Base-by-base conservation (phyloP, 2,888 invertebrate species). In the Sympetrum striolatum region DNA sequence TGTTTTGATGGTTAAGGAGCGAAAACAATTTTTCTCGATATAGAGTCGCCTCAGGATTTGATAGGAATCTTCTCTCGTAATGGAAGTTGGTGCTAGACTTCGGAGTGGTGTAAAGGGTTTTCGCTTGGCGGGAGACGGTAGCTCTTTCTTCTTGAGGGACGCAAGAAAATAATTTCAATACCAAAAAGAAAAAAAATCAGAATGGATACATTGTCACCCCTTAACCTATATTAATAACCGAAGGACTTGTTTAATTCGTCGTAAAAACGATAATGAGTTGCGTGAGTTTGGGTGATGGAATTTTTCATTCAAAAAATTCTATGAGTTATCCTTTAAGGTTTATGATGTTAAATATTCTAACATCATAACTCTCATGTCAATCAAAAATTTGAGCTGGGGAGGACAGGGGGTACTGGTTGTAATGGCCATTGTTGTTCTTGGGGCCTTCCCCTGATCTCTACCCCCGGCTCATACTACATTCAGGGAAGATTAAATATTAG, bases 391-490 rank as follows among this genome's bases (percentile, higher is more conserved):
- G 91, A 90, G 91, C 90, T 91, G 91, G 91, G 81, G 91, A 73
- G 91, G 91, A 86, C 91, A 91, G 92, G 91, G 91, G 91, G 91
- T 91, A 80, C 90, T 94, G 94, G 94, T 94, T 94, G 94, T 94
- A 94, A 94, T 94, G 94, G 94, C 94, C 93, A 94, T 94, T 94
- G 94, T 94, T 92, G 92, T 91, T 92, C 81, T 91, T 91, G 93
- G 92, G 93, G 93, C 93, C 93, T 93, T 93, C 93, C 93, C 92
- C 92, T 92, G 92, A 91, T 91, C 91, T 91, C 73, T 22, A 79
- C 86, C 80, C 90, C 82, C 91, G 91, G 91, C 92, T 91, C 91
- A 91, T 64, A 91, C 81, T 90, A 91, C 90, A 91, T 92, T 92
- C 92, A 92, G 92, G 92, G 92, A 92, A 91, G 91, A 80, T 91